Evolutionary conservation across 2,113 vertebrate species (phyloP).

Genomic region (Pteruthius melanotis): DNA sequence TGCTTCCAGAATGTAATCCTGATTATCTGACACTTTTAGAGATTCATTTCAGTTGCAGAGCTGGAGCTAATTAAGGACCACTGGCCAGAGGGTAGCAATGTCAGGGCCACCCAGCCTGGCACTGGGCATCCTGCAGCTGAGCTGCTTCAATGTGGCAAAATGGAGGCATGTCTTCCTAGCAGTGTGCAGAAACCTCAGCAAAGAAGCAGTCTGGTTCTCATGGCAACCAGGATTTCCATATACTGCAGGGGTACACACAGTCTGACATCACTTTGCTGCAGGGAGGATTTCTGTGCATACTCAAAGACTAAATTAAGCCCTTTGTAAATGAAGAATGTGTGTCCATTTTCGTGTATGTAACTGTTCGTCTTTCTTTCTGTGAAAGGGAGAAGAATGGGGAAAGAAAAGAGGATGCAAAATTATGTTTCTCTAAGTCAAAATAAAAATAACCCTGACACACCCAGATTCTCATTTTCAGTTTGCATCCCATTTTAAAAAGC

Average conservation of each 20-base stretch:
- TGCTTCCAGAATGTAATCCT: not conserved
- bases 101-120: not conserved
- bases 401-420: not conserved
- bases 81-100: not conserved
- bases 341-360: not conserved
- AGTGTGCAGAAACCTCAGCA: not conserved
- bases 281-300: conserved; percentile 53
- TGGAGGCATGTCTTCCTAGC: conserved; percentile 11
- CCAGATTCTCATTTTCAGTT: not conserved
- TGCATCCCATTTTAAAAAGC: not conserved
- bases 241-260: conserved; percentile 40
- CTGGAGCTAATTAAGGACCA: not conserved
- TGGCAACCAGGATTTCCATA: conserved; percentile 67
- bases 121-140: not conserved
- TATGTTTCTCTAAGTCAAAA: not conserved
- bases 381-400: not conserved
- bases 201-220: conserved; percentile 55
- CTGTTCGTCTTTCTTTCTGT: not conserved
- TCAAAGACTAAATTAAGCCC: conserved; percentile 31
- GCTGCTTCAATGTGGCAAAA: not conserved
- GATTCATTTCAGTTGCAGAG: not conserved
- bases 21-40: not conserved
- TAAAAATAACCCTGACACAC: not conserved
- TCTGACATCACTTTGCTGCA: conserved; percentile 67
- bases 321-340: not conserved